A percentile compares a stretch with the other conserved stretches of the same genome.
Evolutionary conservation across 2,888 invertebrate genomes (phyloP).

Genomic region (Bhutanitis thaidina): DNA sequence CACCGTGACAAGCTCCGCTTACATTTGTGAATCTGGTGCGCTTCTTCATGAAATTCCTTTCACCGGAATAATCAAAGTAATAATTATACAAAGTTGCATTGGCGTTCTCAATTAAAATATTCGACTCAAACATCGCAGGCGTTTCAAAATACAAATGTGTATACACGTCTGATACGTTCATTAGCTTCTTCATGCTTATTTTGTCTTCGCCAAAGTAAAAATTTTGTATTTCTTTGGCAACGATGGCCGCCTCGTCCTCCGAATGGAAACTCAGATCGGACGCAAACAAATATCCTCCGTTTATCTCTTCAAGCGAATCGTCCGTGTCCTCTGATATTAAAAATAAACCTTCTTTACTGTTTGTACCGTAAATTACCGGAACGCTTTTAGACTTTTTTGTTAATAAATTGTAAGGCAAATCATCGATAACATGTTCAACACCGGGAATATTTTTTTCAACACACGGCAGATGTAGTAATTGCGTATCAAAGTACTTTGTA

Average conservation of each 20-base stretch:
- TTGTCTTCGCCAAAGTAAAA: constrained; percentile 67
- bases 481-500: constrained; percentile 58
- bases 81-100: constrained; percentile 54
- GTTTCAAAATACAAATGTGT: constrained; percentile 65
- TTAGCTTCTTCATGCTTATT: constrained; percentile 53
- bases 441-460: constrained; percentile 53
- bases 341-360: constrained; percentile 57
- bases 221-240: constrained; percentile 46
- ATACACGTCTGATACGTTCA: constrained; percentile 53
- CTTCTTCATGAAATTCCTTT: constrained; percentile 53
- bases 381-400: constrained; percentile 39
- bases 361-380: constrained; percentile 42
- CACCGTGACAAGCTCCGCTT: constrained; percentile 58
- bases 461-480: constrained; percentile 59
- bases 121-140: constrained; percentile 55
- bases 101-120: constrained; percentile 32
- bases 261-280: constrained; percentile 57
- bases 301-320: constrained; percentile 40
- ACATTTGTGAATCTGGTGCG: constrained; percentile 39
- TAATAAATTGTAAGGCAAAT: constrained; percentile 58
- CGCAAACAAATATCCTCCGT: constrained; percentile 55
- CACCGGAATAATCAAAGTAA: constrained; percentile 57
- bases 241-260: constrained; percentile 42
- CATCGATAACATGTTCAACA: constrained; percentile 51
- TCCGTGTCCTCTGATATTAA: constrained; percentile 36